phyloP scores from a whole-genome alignment of 2,797 vertebrate species.

The Sarcophilus harrisii region DNA sequence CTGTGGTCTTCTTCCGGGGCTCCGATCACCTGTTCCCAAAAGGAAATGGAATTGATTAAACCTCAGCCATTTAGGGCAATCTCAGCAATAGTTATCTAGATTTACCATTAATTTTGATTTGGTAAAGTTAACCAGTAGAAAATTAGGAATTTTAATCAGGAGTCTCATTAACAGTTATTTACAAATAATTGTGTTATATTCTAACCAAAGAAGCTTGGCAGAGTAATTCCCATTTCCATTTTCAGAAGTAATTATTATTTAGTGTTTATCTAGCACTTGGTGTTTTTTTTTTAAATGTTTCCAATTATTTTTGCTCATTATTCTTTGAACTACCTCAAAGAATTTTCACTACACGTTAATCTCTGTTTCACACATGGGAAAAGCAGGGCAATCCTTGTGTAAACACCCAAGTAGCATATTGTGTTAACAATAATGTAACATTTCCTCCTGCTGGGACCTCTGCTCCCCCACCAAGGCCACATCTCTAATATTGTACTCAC shows the following conservation, averaged over 20 bases:
- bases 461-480: neutral
- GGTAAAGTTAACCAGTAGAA: constrained; percentile 60
- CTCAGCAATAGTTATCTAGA: neutral
- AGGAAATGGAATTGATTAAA: constrained; percentile 36
- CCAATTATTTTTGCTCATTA: constrained; percentile 52
- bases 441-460: neutral
- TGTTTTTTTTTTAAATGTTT: constrained; percentile 48
- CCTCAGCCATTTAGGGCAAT: constrained; percentile 1
- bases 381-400: constrained; percentile 29
- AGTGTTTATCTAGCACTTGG: constrained; percentile 55
- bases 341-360: constrained; percentile 42
- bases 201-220: constrained; percentile 45
- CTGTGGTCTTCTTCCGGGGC: constrained; percentile 21
- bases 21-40: neutral
- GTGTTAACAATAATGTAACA: constrained; percentile 5
- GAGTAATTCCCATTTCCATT: constrained; percentile 60
- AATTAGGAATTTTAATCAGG: constrained; percentile 69
- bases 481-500: constrained; percentile 10
- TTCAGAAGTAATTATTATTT: constrained; percentile 69
- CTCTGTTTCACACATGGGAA: constrained; percentile 47
- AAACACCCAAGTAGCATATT: neutral
- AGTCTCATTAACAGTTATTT: constrained; percentile 53
- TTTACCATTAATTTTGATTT: constrained; percentile 62
- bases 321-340: constrained; percentile 3
- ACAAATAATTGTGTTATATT: constrained; percentile 55